A percentile compares a stretch with the other conserved stretches of the same genome.
Evolutionary conservation across 2,113 vertebrate species (phyloP).

Genomic region (Chionis minor): DNA sequence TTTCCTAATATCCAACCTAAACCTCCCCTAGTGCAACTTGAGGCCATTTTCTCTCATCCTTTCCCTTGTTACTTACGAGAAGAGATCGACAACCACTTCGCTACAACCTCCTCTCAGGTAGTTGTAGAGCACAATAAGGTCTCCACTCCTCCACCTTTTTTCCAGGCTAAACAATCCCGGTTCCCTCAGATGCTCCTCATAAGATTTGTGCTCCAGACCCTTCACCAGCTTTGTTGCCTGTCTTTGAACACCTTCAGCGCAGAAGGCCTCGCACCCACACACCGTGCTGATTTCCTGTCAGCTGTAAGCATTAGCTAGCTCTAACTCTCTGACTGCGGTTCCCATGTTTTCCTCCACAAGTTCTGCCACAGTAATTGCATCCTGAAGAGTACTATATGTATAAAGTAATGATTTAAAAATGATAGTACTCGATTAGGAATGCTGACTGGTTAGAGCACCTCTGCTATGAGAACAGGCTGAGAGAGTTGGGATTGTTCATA

Average conservation of each 20-base stretch:
- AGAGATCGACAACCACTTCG: not conserved
- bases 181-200: not conserved
- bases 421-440: not conserved
- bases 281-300: not conserved
- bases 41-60: not conserved
- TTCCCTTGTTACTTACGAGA: not conserved
- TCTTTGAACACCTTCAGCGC: not conserved
- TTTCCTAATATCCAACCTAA: not conserved
- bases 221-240: not conserved
- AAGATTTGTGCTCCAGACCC: not conserved
- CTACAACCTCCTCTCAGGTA: not conserved
- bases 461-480: no score
- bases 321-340: not conserved
- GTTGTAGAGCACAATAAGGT: not conserved
- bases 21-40: not conserved
- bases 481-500: no score
- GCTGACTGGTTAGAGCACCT: not conserved
- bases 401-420: not conserved
- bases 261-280: fast-evolving
- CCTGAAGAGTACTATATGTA: not conserved
- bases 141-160: not conserved
- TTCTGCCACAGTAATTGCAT: not conserved
- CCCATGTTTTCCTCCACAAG: not conserved
- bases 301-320: not conserved
- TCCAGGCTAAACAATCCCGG: not conserved